A percentile compares a stretch with the other conserved stretches of the same genome.
phyloP scores from a whole-genome alignment of 2,113 vertebrate species.

The Zapus hudsonius region DNA sequence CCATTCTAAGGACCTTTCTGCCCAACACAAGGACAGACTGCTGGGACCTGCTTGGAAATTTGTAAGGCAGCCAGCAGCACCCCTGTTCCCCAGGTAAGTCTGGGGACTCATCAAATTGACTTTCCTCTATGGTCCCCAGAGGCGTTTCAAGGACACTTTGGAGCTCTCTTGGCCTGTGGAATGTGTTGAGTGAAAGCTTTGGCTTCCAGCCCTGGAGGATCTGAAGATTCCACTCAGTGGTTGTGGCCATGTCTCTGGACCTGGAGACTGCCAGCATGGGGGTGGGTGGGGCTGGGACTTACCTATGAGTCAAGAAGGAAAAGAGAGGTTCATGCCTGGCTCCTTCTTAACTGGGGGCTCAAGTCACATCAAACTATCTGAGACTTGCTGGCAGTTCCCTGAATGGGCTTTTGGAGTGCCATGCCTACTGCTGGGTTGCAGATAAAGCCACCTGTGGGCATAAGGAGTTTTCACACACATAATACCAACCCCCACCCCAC shows the following conservation, averaged over 20 bases:
- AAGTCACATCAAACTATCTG: neutral
- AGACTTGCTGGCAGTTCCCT: neutral
- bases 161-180: slow-evolving; percentile 65
- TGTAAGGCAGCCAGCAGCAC: slow-evolving; percentile 20
- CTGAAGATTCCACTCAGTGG: neutral
- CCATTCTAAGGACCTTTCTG: slow-evolving; percentile 18
- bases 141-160: slow-evolving; percentile 43
- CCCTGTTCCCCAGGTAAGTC: slow-evolving; percentile 11
- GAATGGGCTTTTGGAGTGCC: neutral
- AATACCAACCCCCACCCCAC: neutral
- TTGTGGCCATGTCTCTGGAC: neutral
- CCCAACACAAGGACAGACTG: slow-evolving; percentile 3
- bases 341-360: slow-evolving; percentile 24
- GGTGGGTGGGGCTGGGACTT: neutral
- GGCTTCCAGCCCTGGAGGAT: neutral
- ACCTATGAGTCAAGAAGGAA: neutral
- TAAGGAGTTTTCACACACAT: neutral
- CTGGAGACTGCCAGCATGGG: neutral
- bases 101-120: neutral
- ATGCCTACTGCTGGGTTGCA: neutral
- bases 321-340: slow-evolving; percentile 13
- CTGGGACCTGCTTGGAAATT: slow-evolving; percentile 51
- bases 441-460: neutral
- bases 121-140: slow-evolving; percentile 6
- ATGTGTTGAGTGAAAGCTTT: slow-evolving; percentile 9